Conservation (phyloP, 1,140 invertebrate species). For the Zaprionus capensis region DNA sequence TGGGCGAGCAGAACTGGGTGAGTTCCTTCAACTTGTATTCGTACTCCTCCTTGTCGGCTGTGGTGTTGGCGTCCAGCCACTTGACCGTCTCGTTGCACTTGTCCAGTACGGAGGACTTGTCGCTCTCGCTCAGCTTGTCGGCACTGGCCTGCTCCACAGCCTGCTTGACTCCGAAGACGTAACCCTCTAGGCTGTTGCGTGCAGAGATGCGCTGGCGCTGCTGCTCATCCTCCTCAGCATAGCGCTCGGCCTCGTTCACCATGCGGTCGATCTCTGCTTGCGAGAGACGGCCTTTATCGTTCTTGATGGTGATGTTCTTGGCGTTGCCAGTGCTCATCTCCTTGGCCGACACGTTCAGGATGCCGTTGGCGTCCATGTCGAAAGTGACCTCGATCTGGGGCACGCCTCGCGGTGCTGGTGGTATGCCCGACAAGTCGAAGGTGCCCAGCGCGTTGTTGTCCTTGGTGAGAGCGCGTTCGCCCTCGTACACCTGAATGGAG, state of each 20-base stretch:
- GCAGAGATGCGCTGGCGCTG: constrained; percentile 88
- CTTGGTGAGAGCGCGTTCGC: constrained; percentile 89
- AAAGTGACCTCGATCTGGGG: constrained; percentile 90
- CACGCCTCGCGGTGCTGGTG: constrained; percentile 91
- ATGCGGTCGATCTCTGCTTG: constrained; percentile 91
- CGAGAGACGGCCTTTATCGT: constrained; percentile 92
- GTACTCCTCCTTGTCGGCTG: constrained; percentile 87
- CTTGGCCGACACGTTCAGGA: constrained; percentile 87
- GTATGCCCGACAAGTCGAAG: constrained; percentile 92
- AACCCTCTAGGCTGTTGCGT: constrained; percentile 88
- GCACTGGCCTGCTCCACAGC: constrained; percentile 86
- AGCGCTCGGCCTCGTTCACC: constrained; percentile 72
- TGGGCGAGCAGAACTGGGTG: constrained; percentile 85
- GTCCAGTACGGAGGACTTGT: constrained; percentile 87
- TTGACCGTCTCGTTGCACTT: constrained; percentile 85
- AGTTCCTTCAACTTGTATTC: constrained; percentile 86
- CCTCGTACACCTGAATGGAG: constrained; percentile 89
- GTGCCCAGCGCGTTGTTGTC: constrained; percentile 91
- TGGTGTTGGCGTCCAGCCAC: constrained; percentile 88
- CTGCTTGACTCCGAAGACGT: constrained; percentile 89
- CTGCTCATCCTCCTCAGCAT: constrained; percentile 87
- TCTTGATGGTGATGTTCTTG: constrained; percentile 93
- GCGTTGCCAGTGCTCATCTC: constrained; percentile 86
- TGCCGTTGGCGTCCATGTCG: constrained; percentile 87
- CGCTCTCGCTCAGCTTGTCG: constrained; percentile 86